Base-by-base conservation (phyloP, 35 echinoderm and acorn worm genomes). In the Lytechinus variegatus region DNA sequence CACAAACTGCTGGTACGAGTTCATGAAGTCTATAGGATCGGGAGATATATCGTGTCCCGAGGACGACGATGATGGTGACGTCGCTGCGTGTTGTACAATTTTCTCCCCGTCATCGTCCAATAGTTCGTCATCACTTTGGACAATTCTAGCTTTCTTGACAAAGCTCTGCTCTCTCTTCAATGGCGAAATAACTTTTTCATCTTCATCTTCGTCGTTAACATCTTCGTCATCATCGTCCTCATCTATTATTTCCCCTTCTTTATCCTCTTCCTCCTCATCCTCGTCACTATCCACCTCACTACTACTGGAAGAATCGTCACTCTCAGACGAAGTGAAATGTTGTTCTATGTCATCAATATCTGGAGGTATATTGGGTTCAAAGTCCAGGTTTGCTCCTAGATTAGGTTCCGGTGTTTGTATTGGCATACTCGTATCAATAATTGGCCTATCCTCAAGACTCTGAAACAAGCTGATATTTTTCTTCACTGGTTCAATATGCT, bases 371-470 rank as follows among this genome's bases (percentile, higher is more conserved):
- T 21, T n/a, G 16, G 14, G 66, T 79, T 79, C 66, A 79, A 16
- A 79, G 66, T 79, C 21, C 66, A 79, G n/a, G 66, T 79, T 79
- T 79, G 66, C 66, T 79, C 24, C 19, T 6, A 79, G 66, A 79
- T 79, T 79, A 79, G 66, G 66, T 16, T 79, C 92, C 28, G 92
- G 54, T 57, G 92, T 55, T 55, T 93, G 92, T 55, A 57, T 55
- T n/a, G 55, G 52, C 92, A 93, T 57, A 57, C 92, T 93, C 27
- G 92, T 93, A 44, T 93, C 92, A 21, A 93, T 93, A 5, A 93
- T 93, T 93, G 92, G 92, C 92, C 92, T 93, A 57, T 93, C 92
- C 57, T 93, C 92, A 54, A 93, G 92, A 93, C 92, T 93, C 55
- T 93, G 92, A 93, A 55, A 93, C 55, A 57, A 54, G n/a, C 92